These are phyloP conservation scores for Gallinago media DNA, from an alignment of 2,113 vertebrate genomes.

Conservation along the genomic window DNA sequence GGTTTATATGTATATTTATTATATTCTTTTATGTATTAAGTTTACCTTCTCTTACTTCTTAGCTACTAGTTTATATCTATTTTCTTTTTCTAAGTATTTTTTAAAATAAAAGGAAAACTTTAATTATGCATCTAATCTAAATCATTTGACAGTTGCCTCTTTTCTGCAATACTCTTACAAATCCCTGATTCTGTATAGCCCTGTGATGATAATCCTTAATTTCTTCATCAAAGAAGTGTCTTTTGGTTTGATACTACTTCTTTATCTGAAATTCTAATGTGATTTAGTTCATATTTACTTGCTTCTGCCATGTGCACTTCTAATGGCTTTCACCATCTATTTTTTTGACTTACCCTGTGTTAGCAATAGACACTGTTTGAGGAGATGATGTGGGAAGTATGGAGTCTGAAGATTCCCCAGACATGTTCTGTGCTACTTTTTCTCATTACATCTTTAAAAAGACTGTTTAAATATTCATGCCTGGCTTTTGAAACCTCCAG, in stretches of 20 bases:
- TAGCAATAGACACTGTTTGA: not conserved
- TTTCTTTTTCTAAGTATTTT: not conserved
- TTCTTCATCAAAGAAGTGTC: not conserved
- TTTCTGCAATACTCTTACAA: not conserved
- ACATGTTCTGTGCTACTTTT: conserved; percentile 1
- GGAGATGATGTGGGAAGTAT: not conserved
- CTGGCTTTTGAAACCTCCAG: conserved; percentile 1
- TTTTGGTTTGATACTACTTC: not conserved
- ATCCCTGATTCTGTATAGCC: not conserved
- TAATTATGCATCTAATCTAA: not conserved
- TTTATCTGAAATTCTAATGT: not conserved
- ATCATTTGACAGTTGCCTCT: not conserved
- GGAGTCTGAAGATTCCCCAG: not conserved
- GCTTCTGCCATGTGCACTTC: not conserved
- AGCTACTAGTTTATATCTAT: not conserved
- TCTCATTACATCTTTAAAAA: not conserved
- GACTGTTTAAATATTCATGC: conserved; percentile 51
- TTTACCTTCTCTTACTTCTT: not conserved
- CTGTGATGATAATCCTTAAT: not conserved
- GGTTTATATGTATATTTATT: not conserved
- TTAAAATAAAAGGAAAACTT: not conserved
- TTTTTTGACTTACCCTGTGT: not conserved
- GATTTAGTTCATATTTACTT: not conserved
- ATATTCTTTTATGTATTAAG: not conserved
- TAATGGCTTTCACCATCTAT: not conserved